phyloP scores from a whole-genome alignment of 2,113 vertebrate genomes.

The Carollia perspicillata region DNA sequence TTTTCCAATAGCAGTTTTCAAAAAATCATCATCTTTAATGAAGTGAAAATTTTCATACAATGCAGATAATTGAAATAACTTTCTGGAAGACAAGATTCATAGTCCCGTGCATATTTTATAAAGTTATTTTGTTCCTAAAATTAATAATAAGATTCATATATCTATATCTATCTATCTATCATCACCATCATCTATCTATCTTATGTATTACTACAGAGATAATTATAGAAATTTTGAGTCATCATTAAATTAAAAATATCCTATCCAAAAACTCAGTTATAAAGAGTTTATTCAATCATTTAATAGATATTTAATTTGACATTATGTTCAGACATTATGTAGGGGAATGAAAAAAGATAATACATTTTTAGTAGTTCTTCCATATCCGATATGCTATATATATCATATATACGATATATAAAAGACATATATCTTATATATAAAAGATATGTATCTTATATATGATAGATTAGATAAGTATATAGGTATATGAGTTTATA shows the following conservation, averaged over 20 bases:
- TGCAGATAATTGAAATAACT: neutral
- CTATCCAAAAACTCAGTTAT: neutral
- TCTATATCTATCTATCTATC: neutral
- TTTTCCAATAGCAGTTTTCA: neutral
- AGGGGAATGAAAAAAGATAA: neutral
- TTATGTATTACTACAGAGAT: neutral
- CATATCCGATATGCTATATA: neutral
- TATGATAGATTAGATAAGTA: no score
- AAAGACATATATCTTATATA: no score
- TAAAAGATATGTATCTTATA: no score
- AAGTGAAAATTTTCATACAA: neutral
- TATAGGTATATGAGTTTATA: no score
- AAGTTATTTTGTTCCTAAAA: neutral
- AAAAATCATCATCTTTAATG: neutral
- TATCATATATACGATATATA: no score
- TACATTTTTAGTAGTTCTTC: neutral
- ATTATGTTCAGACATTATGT: neutral
- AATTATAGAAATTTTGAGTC: neutral
- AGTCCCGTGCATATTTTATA: neutral
- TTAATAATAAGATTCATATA: neutral
- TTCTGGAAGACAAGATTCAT: neutral
- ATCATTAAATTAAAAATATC: neutral
- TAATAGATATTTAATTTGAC: neutral
- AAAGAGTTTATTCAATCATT: neutral
- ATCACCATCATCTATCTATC: neutral